Base-by-base conservation (phyloP, 2,113 vertebrate genomes). In the Origma solitaria region DNA sequence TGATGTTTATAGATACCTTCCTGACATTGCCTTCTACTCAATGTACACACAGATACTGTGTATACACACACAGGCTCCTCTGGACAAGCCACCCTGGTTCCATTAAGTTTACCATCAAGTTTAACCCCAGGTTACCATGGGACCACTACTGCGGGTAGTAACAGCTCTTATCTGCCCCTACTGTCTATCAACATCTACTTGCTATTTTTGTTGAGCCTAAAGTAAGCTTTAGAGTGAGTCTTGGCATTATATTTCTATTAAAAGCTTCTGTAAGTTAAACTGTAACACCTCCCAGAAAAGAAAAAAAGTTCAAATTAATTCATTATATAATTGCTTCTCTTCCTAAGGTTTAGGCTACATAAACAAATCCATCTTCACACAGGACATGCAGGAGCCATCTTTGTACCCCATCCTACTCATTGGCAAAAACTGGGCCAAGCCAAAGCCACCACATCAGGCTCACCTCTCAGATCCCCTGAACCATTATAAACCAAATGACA, bases 31-130 rank as follows among this genome's bases (percentile, higher is more conserved):
- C 57, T 72, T 53, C 54, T 47, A 38, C 8, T 84, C 50, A 18
- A 3, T 0, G 1, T 27, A 25, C 47, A 76, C 8, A 11, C 0
- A 0, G 50, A 40, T 42, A 30, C 2, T 4, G 12, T 50, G 7
- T 44, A 35, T 10, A 15, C 11, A 53, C 10, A 44, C 22, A 50
- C 4, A 22, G 50, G 79, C 45, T 79, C 31, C 51, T 79, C 65
- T 64, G 23, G 23, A 56, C 17, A 56, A 80, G 18, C 21, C 10
- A 37, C 24, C 11, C 35, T 38, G 9, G 14, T 69, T 57, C 25
- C 38, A 44, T 40, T 15, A 51, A 35, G 21, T 51, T 84, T 51
- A 57, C 22, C 20, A 44, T 31, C 8, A 60, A 17, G 16, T 60
- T 87, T 47, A 92, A n/a, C 7, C 22, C 13, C 57, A 71, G 20